Percentiles rank a stretch among this genome's conserved stretches.
phyloP scores from a whole-genome alignment of 2,113 vertebrate species.

The Neomonachus schauinslandi region DNA sequence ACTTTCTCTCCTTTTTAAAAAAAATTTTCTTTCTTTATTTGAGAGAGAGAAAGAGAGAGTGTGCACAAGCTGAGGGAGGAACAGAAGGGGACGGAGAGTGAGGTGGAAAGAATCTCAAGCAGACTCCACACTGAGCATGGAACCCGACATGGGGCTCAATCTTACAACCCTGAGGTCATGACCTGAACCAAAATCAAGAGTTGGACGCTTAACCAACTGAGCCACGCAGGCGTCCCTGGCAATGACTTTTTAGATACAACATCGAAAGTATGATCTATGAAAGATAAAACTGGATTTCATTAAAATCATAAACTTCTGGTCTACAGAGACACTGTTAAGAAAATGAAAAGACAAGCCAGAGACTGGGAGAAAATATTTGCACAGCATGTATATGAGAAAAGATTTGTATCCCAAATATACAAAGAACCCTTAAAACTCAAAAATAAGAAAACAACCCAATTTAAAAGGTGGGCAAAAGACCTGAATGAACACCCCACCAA shows the following conservation, averaged over 20 bases:
- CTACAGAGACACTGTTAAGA: neutral
- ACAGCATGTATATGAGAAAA: neutral
- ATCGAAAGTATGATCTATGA: neutral
- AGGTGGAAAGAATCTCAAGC: neutral
- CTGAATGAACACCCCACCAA: neutral
- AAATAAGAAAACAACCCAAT: neutral
- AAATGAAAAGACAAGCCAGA: neutral
- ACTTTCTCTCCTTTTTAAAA: neutral
- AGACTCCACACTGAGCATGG: neutral
- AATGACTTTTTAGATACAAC: neutral
- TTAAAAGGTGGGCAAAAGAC: neutral
- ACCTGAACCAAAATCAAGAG: neutral
- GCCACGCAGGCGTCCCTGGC: neutral
- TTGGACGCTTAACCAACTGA: neutral
- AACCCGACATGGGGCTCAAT: neutral
- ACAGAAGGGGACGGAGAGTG: neutral
- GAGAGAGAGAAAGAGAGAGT: neutral
- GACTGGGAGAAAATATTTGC: neutral
- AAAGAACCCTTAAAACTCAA: neutral
- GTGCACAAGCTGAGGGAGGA: neutral
- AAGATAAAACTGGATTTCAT: neutral
- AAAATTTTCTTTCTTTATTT: too few relatives aligned
- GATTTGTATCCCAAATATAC: neutral
- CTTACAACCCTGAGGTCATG: neutral
- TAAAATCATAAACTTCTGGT: constrained; percentile 12